These are phyloP conservation scores for Phrynocephalus versicolor DNA, from an alignment of 2,113 vertebrate species.

Conservation along the genomic window DNA sequence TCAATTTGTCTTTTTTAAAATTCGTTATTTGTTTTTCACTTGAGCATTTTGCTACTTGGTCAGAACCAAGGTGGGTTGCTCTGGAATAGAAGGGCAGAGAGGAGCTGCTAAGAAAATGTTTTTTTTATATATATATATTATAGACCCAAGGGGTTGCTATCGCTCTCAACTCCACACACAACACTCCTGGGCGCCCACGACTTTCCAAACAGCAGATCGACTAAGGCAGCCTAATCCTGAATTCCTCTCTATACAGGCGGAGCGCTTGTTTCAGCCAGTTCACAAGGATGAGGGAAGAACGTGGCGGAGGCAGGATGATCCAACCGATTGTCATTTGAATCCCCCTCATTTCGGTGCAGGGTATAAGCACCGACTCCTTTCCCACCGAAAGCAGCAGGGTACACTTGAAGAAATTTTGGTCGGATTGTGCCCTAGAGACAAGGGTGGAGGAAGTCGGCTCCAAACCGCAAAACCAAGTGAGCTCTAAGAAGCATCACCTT, in stretches of 20 bases:
- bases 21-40: background rate
- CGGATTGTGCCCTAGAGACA: background rate
- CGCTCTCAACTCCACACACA: no score
- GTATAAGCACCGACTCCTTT: background rate
- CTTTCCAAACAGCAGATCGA: background rate
- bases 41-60: background rate
- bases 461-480: background rate
- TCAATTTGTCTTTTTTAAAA: background rate
- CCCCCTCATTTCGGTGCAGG: no score
- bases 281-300: no score
- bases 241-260: background rate
- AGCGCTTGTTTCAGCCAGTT: background rate
- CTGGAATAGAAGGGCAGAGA: background rate
- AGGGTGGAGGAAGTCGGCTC: no score
- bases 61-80: background rate
- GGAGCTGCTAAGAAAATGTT: background rate
- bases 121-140: no score
- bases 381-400: background rate
- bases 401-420: background rate
- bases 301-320: background rate
- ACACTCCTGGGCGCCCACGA: background rate
- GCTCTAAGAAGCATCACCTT: no score
- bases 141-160: no score
- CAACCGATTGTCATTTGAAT: background rate
- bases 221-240: background rate